Evolutionary conservation across 2,113 vertebrate species (phyloP).

Genomic region (Rhinoderma darwinii): DNA sequence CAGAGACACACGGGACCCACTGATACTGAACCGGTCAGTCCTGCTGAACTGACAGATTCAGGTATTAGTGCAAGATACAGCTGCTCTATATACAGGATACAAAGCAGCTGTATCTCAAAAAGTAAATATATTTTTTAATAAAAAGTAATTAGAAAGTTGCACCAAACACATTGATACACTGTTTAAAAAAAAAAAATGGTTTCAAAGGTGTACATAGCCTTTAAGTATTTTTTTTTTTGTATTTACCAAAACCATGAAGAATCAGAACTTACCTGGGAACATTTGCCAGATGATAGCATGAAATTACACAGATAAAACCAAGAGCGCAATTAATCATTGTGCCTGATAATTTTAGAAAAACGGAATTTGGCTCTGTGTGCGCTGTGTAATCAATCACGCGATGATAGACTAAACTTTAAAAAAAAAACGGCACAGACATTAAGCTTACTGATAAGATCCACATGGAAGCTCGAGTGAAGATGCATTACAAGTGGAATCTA

Average conservation of each 20-base stretch:
- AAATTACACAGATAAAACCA: conserved; percentile 19
- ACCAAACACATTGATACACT: too few species aligned
- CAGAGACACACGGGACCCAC: too few species aligned
- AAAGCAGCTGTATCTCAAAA: too few species aligned
- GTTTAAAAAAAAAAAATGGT: too few species aligned
- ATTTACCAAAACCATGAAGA: not conserved
- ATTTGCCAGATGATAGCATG: not conserved
- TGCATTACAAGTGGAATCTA: conserved; percentile 40
- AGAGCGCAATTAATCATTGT: conserved; percentile 39
- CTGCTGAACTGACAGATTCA: too few species aligned
- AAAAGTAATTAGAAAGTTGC: too few species aligned
- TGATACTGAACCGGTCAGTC: too few species aligned
- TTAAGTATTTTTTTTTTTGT: not conserved
- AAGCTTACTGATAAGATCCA: conserved; percentile 44
- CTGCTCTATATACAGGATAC: too few species aligned
- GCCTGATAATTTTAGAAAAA: conserved; percentile 42
- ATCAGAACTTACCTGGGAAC: not conserved
- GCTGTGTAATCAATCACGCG: conserved; percentile 45
- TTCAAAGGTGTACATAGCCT: too few species aligned
- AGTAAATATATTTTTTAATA: too few species aligned
- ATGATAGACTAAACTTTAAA: conserved; percentile 31
- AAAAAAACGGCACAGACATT: conserved; percentile 27
- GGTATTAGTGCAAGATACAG: too few species aligned
- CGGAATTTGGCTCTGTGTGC: conserved; percentile 12
- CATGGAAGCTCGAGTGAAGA: conserved; percentile 31